phyloP scores from a whole-genome alignment of 2,113 vertebrate genomes.

The Willisornis vidua region DNA sequence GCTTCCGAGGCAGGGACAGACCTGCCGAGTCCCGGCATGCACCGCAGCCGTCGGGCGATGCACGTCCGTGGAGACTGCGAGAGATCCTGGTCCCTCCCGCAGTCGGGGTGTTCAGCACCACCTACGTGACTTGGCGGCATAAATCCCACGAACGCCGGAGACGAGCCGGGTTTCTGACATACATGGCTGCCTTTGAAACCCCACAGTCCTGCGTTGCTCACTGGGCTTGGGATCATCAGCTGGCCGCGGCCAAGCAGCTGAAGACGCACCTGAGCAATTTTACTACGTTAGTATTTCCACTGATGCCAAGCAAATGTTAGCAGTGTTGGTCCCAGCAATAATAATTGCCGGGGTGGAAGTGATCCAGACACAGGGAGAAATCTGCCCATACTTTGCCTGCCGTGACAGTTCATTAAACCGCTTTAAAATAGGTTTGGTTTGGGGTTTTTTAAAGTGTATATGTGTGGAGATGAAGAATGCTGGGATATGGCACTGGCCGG shows the following conservation, averaged over 20 bases:
- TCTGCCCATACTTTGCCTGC: background rate
- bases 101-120: background rate
- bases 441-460: background rate
- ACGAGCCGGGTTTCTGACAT: background rate
- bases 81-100: background rate
- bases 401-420: background rate
- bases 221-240: background rate
- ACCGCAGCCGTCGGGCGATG: background rate
- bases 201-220: background rate
- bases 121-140: background rate
- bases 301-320: background rate
- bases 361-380: background rate
- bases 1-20: background rate
- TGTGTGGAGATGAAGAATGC: background rate
- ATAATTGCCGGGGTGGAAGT: background rate
- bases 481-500: background rate
- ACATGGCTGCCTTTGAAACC: background rate
- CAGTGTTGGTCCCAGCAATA: background rate
- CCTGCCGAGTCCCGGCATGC: rapidly evolving
- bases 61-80: background rate
- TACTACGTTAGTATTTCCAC: background rate
- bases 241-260: background rate
- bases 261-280: background rate
- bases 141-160: background rate
- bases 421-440: background rate